These are phyloP conservation scores for Heliopora coerulea DNA, from an alignment of 92 coral and sea anemone species.

Conservation along the genomic window DNA sequence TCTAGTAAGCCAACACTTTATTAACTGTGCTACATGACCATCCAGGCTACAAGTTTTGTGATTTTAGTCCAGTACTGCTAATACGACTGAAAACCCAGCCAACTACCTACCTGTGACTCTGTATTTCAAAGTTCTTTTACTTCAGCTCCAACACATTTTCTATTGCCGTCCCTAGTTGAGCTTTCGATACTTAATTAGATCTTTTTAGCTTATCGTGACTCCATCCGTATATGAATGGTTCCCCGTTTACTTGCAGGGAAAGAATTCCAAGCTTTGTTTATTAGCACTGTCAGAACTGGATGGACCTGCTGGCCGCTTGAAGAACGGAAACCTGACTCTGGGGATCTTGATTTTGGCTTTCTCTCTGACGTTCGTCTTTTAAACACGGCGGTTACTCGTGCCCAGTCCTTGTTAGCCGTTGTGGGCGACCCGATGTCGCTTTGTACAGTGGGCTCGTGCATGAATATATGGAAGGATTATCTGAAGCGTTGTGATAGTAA, in stretches of 20 bases:
- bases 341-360: constrained; percentile 37
- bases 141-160: no score
- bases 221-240: no score
- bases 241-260: constrained; percentile 48
- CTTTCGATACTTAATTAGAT: no score
- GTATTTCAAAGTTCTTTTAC: no score
- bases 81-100: no score
- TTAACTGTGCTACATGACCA: no score
- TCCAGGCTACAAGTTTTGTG: no score
- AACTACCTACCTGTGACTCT: no score
- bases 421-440: constrained; percentile 92
- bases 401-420: constrained; percentile 84
- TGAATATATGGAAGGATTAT: constrained; percentile 69
- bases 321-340: constrained; percentile 44
- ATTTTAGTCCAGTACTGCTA: no score
- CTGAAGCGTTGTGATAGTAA: constrained; percentile 61
- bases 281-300: constrained; percentile 87
- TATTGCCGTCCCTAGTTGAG: no score
- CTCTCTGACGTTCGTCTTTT: constrained; percentile 39
- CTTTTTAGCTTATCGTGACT: no score
- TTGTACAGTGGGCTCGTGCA: constrained; percentile 83
- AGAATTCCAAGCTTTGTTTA: constrained; percentile 82
- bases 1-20: no score
- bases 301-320: constrained; percentile 57
- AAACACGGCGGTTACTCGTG: constrained; percentile 92